A percentile compares a stretch with the other conserved stretches of the same genome.
Evolutionary conservation across 1,140 invertebrate species (phyloP).

Genomic region (Trachymyrmex septentrionalis): DNA sequence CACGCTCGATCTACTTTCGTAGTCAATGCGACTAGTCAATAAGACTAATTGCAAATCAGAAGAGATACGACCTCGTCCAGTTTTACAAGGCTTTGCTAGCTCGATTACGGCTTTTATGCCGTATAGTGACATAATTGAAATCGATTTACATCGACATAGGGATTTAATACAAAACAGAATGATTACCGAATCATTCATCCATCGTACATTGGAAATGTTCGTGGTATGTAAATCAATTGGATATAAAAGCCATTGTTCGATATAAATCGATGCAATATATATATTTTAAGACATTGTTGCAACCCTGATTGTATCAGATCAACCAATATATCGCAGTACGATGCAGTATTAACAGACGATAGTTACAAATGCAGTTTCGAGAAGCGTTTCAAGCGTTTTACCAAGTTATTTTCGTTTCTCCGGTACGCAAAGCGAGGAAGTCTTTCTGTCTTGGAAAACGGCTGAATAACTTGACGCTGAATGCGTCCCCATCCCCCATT

Average conservation of each 20-base stretch:
- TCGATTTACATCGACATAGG: slow-evolving; percentile 34
- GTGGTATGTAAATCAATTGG: background rate
- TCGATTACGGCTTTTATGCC: slow-evolving; percentile 42
- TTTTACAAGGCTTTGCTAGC: background rate
- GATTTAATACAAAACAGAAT: background rate
- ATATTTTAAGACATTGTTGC: background rate
- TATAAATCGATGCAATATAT: background rate
- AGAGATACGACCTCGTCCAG: background rate
- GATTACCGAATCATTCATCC: background rate
- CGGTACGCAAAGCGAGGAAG: slow-evolving; percentile 3
- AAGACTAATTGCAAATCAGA: background rate
- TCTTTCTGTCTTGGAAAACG: slow-evolving; percentile 32
- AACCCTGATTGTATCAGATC: background rate
- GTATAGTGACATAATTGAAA: slow-evolving; percentile 33
- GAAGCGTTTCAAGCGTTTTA: slow-evolving; percentile 16
- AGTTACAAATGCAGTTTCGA: slow-evolving; percentile 1
- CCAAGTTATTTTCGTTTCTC: slow-evolving; percentile 34
- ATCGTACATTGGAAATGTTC: background rate
- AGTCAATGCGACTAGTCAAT: slow-evolving; percentile 1
- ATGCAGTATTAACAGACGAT: background rate
- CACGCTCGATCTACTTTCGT: slow-evolving; percentile 32
- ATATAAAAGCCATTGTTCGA: slow-evolving; percentile 30
- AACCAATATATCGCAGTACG: background rate
- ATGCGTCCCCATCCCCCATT: background rate
- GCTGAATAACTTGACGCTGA: slow-evolving; percentile 51